Evolutionary conservation across 2,888 invertebrate species (phyloP).

Genomic region (Drosophila borborema): DNA sequence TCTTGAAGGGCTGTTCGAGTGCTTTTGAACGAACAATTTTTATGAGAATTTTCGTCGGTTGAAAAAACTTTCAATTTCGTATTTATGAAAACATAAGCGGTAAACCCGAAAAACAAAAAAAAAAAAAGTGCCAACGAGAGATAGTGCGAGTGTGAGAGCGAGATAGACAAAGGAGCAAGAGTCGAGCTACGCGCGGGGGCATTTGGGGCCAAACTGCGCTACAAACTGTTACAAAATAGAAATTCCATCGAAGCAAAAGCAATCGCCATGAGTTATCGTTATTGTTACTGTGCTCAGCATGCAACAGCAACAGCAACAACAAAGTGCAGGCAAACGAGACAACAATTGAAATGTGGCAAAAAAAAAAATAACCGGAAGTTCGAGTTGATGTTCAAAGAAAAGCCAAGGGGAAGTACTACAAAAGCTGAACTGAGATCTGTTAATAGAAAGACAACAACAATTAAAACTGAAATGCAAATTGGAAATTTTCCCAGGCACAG

Average conservation of each 20-base stretch:
- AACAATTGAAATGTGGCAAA: conserved; percentile 47
- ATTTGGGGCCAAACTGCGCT: conserved; percentile 34
- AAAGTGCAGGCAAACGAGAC: conserved; percentile 43
- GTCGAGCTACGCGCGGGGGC: not conserved
- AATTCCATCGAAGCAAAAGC: conserved; percentile 73
- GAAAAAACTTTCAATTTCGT: conserved; percentile 78
- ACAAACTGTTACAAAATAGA: conserved; percentile 76
- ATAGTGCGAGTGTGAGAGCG: not conserved
- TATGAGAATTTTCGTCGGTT: conserved; percentile 76
- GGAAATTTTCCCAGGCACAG: conserved; percentile 1
- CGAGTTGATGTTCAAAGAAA: conserved; percentile 36
- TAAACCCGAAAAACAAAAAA: conserved; percentile 26
- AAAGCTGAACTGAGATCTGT: conserved; percentile 29
- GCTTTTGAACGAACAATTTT: conserved; percentile 72
- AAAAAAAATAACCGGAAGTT: conserved; percentile 40
- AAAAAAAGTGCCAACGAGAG: conserved; percentile 6
- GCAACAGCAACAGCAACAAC: conserved; percentile 6
- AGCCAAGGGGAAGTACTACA: conserved; percentile 33
- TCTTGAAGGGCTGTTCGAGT: conserved; percentile 70
- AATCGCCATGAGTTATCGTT: conserved; percentile 58
- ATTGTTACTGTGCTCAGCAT: conserved; percentile 12
- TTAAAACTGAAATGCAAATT: conserved; percentile 18
- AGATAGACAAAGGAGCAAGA: conserved; percentile 4
- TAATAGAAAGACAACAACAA: conserved; percentile 17
- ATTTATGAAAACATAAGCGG: conserved; percentile 70